These are phyloP conservation scores for Pycnomerus fuliginosus DNA, from an alignment of 2,888 invertebrate species.

Conservation along the genomic window DNA sequence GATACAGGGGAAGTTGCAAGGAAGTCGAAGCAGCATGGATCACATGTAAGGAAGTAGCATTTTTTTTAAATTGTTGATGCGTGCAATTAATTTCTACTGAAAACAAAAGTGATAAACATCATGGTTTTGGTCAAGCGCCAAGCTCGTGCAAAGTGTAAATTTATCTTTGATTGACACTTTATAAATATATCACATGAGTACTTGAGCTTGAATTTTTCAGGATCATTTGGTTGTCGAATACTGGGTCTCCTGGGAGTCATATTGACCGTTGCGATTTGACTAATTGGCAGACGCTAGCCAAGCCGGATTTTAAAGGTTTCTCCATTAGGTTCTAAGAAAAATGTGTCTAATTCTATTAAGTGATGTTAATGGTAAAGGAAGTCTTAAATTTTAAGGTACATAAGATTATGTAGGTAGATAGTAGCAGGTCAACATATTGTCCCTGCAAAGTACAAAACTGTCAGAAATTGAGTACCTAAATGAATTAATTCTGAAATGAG, in stretches of 20 bases:
- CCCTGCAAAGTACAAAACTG: too few species aligned
- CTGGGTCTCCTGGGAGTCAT: slow-evolving; percentile 81
- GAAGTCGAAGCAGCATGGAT: slow-evolving; percentile 72
- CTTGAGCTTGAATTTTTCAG: too few species aligned
- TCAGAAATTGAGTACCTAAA: too few species aligned
- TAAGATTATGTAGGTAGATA: too few species aligned
- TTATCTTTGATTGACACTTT: slow-evolving; percentile 12
- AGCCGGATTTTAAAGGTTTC: slow-evolving; percentile 71
- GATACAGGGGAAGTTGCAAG: slow-evolving; percentile 87
- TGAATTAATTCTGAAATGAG: too few species aligned
- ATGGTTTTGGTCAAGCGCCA: slow-evolving; percentile 18
- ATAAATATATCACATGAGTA: too few species aligned
- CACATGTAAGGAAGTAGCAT: slow-evolving; percentile 75
- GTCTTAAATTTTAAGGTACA: too few species aligned
- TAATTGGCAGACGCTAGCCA: slow-evolving; percentile 75
- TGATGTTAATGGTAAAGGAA: too few species aligned
- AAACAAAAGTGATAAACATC: slow-evolving; percentile 10
- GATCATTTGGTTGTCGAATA: slow-evolving; percentile 78
- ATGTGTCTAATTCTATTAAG: too few species aligned
- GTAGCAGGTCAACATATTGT: too few species aligned
- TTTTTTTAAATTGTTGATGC: slow-evolving; percentile 1
- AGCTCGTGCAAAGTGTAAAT: slow-evolving; percentile 11
- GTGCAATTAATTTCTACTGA: slow-evolving; percentile 1
- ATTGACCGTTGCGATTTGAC: slow-evolving; percentile 79
- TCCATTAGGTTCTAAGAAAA: slow-evolving; percentile 81